phyloP scores from a whole-genome alignment of 2,113 vertebrate species.

The Corythoichthys haematopterus region DNA sequence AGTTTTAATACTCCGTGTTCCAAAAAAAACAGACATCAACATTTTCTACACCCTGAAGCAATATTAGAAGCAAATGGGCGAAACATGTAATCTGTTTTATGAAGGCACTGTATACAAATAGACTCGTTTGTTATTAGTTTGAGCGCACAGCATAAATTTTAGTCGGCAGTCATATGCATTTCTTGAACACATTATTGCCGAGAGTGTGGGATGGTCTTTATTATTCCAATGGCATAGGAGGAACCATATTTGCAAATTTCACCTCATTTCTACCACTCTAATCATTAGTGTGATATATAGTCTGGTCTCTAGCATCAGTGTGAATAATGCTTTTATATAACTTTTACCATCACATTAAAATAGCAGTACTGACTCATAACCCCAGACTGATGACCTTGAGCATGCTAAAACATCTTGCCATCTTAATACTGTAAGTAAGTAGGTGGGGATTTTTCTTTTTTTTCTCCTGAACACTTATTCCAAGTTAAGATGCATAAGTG shows the following conservation, averaged over 20 bases:
- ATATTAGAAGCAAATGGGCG: constrained; percentile 18
- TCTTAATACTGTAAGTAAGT: too few relatives aligned
- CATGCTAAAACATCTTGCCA: too few relatives aligned
- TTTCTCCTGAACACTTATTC: too few relatives aligned
- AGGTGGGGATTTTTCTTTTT: too few relatives aligned
- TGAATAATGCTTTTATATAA: neutral
- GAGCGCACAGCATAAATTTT: neutral
- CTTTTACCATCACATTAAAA: constrained; percentile 8
- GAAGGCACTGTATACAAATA: constrained; percentile 16
- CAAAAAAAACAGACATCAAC: constrained; percentile 20
- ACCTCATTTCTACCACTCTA: constrained; percentile 18
- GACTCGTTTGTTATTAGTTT: neutral
- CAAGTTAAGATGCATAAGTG: too few relatives aligned
- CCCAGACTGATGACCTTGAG: neutral
- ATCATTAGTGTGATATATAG: constrained; percentile 5
- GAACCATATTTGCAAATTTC: constrained; percentile 17
- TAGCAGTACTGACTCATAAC: constrained; percentile 17
- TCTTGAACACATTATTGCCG: constrained; percentile 21
- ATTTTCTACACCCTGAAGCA: neutral
- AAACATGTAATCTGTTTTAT: neutral
- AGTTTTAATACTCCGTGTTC: constrained; percentile 30
- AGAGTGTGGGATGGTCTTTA: constrained; percentile 1
- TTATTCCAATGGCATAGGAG: neutral
- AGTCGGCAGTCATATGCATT: constrained; percentile 14
- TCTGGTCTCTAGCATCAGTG: neutral